Base-by-base conservation (phyloP, 1,140 invertebrate species). In the Pantala flavescens region DNA sequence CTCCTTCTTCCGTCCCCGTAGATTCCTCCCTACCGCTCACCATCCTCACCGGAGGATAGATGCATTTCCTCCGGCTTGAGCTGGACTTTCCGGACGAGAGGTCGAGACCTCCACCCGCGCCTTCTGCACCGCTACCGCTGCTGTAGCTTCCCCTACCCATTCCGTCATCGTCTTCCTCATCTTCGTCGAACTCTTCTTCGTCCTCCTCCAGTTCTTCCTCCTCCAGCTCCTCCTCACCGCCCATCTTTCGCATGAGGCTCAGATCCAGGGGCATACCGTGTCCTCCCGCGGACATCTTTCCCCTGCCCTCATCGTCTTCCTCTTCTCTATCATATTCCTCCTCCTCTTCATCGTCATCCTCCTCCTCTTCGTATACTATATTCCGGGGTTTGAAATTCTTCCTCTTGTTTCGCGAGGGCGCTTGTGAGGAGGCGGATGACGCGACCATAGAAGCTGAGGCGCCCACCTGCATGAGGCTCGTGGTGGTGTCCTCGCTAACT, bases 381-480 rank as follows among this genome's bases (percentile, higher is more conserved):
- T 88, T 88, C 76, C 88, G 80, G 0, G 88, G 88, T 78, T 89
- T 87, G 81, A 90, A 90, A 80, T 90, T 89, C 79, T 90, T 90
- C 73, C 88, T 81, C 77, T 90, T 90, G 81, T 90, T 90, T 75
- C 87, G 82, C 80, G 87, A 87, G 73, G 86, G 85, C 77, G 83
- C 82, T 76, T 63, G 49, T 16, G n/a, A 16, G n/a, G 49, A 63
- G 14, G 49, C 49, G 5, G 49, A 1, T 16, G 49, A 19, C 49
- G 12, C 49, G 3, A 12, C 12, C 49, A 63, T 63, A 7, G 49
- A 16, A 3, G 49, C 49, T 21, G 49, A 63, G n/a, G n/a, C 49
- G 49, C 49, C 49, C 14, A 16, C 49, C n/a, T 63, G 49, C 49
- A 63, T 63, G 5, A 63, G 49, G 49, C 49, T 63, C 49, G 49